A percentile compares a stretch with the other conserved stretches of the same genome.
Evolutionary conservation across 2,888 invertebrate species (phyloP).

Genomic region (Pollenia griseotomentosa): DNA sequence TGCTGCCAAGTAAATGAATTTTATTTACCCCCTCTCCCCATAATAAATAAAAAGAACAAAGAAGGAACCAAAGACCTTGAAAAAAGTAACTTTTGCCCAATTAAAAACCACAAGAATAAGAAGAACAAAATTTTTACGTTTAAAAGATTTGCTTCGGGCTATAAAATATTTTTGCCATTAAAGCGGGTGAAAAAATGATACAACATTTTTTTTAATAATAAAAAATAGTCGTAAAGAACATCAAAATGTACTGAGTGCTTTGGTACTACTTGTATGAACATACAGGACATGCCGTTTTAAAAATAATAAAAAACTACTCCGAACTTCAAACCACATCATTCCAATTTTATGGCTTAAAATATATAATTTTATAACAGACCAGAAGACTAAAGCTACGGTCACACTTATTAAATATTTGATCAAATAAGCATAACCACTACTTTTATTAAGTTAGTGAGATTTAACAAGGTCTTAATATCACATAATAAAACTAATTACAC

Average conservation of each 20-base stretch:
- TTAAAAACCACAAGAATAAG: background rate
- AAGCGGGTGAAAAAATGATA: background rate
- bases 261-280: background rate
- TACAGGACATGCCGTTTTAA: background rate
- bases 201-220: background rate
- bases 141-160: slow-evolving; percentile 34
- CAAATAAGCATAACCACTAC: too few relatives aligned
- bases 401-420: too few relatives aligned
- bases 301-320: slow-evolving; percentile 59
- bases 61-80: background rate
- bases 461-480: too few relatives aligned
- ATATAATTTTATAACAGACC: slow-evolving; percentile 8
- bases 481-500: too few relatives aligned
- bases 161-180: slow-evolving; percentile 11
- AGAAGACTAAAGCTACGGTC: too few relatives aligned
- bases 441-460: too few relatives aligned
- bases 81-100: background rate
- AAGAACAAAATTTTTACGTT: slow-evolving; percentile 31
- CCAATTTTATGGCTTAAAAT: slow-evolving; percentile 29
- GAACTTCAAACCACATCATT: slow-evolving; percentile 52
- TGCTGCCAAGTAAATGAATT: slow-evolving; percentile 57
- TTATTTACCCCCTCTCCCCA: slow-evolving; percentile 32
- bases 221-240: slow-evolving; percentile 38
- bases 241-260: background rate
- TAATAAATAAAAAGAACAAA: slow-evolving; percentile 51